These are phyloP conservation scores for Mesorhabditis spiculigera DNA, from an alignment of 2,888 invertebrate genomes.

Conservation along the genomic window DNA sequence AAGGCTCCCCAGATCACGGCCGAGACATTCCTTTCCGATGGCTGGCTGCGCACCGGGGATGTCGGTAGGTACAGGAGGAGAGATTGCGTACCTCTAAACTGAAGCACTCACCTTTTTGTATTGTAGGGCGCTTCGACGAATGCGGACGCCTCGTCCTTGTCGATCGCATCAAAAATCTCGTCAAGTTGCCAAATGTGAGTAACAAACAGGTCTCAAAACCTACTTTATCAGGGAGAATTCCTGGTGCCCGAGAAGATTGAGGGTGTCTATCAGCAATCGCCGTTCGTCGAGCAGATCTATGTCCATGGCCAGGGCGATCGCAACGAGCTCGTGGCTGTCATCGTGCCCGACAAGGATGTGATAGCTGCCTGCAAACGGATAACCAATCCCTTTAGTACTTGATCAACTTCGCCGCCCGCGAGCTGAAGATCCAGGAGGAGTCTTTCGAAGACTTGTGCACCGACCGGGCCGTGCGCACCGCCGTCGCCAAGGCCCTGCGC, in stretches of 20 bases:
- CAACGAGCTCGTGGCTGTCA: constrained; percentile 87
- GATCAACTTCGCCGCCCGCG: neutral
- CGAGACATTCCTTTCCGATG: constrained; percentile 79
- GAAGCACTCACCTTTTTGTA: neutral
- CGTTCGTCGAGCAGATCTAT: constrained; percentile 86
- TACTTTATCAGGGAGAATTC: constrained; percentile 79
- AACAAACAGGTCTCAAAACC: neutral
- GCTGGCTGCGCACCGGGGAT: constrained; percentile 96
- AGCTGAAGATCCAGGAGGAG: constrained; percentile 17
- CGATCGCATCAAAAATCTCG: constrained; percentile 95
- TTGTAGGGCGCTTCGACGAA: neutral
- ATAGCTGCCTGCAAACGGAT: neutral
- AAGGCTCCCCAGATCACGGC: constrained; percentile 87
- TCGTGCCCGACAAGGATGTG: constrained; percentile 75
- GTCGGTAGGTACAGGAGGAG: constrained; percentile 81
- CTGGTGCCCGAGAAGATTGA: constrained; percentile 98
- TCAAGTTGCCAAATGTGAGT: constrained; percentile 79
- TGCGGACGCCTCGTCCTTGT: constrained; percentile 93
- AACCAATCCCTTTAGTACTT: neutral
- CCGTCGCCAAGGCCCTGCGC: constrained; percentile 83
- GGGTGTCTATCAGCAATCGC: constrained; percentile 86
- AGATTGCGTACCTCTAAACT: too few species aligned
- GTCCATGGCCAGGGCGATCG: constrained; percentile 91
- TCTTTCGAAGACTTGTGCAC: constrained; percentile 46
- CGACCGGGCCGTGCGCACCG: constrained; percentile 72